Evolutionary conservation across 2,113 vertebrate genomes (phyloP), one percentile per base, ranked within the genome.

Genomic region (Gracilinanus agilis): DNA sequence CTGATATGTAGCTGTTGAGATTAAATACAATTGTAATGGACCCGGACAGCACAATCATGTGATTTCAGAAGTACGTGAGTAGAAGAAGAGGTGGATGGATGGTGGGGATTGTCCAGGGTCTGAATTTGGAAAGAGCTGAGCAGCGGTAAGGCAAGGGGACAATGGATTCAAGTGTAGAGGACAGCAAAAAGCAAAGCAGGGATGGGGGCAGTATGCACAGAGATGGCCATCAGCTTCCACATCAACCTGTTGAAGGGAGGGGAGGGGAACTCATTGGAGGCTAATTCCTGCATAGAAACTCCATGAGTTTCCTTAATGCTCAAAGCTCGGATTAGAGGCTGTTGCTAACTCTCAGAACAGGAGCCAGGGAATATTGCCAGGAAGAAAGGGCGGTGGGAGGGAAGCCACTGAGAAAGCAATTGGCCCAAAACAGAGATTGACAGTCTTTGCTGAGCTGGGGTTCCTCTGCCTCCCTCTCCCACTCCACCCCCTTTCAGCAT

Each of bases 61-160:
- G 34, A 75, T 12, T 75, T 21, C 34, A n/a, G 10, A n/a, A 13
- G 34, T 34, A 75, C 34, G 21, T n/a, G 34, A n/a, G 4, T 75
- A n/a, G 67, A 75, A 54, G 54, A 54, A 75, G 67, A 67, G 88
- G 89, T 49, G 83, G 23, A n/a, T 89, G 2, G 55, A 67, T 67
- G 12, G 29, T 67, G 29, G 61, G 29, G 13, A 67, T 67, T 34
- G n/a, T 67, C 56, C 61, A 34, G 29, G 27, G 61, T n/a, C 61
- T 67, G 29, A n/a, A 67, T 13, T n/a, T 67, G 91, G 90, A 95
- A 91, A 90, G 49, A 23, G 53, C n/a, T n/a, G 56, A 34, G 88
- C 27, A 93, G 54, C 11, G 58, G 61, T 90, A 90, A 61, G 53
- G 67, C 24, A 3, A n/a, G 61, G 91, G 55, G 44, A n/a, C 3